phyloP scores from a whole-genome alignment of 2,888 invertebrate genomes.

The Pseudococcus jackbeardsleyi region DNA sequence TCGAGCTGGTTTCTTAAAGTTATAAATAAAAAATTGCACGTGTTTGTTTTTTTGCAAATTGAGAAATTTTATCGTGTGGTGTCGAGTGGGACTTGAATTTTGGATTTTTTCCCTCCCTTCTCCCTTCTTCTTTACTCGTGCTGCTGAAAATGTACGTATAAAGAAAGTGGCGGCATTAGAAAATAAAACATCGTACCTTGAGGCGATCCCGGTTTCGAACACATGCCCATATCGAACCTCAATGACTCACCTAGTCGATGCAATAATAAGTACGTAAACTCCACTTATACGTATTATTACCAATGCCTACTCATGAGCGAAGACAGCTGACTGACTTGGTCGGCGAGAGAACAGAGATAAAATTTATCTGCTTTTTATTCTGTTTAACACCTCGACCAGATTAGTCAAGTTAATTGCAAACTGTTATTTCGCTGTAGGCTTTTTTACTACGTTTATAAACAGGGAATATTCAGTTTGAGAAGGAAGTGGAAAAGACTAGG shows the following conservation, averaged over 20 bases:
- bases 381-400: background rate
- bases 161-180: too few relatives aligned
- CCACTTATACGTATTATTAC: background rate
- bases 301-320: too few relatives aligned
- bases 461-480: too few relatives aligned
- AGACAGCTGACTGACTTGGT: background rate
- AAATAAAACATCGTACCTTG: background rate
- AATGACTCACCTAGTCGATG: background rate
- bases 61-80: background rate
- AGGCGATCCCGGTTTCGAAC: background rate
- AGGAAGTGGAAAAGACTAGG: too few relatives aligned
- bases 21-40: background rate
- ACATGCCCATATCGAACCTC: conserved; percentile 5
- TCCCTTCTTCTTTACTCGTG: too few relatives aligned
- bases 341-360: background rate
- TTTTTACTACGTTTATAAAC: background rate
- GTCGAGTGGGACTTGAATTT: background rate
- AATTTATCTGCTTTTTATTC: background rate
- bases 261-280: background rate
- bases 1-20: background rate
- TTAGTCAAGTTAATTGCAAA: background rate
- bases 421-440: background rate
- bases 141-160: too few relatives aligned
- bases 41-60: background rate
- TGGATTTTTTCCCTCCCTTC: too few relatives aligned